Base-by-base conservation (phyloP, 92 coral and sea anemone species). In the Ricordea florida region DNA sequence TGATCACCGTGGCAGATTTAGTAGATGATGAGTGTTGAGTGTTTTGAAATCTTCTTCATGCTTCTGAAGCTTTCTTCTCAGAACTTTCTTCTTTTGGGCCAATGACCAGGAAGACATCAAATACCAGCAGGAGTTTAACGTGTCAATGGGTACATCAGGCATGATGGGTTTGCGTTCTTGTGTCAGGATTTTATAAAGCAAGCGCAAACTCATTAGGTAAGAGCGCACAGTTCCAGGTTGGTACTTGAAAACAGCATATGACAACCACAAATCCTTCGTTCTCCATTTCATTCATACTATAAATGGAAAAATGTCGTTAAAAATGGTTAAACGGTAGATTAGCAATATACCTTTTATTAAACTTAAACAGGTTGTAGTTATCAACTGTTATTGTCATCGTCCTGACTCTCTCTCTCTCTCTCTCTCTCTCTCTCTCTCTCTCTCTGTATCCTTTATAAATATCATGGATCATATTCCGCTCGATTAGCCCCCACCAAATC, bases 21-120 rank as follows among this genome's bases (percentile, higher is more conserved):
- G 26, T 70, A 56, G 20, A 69, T 70, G 27, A 26, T 65, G 51
- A 11, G 78, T 34, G 13, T 51, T 53, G 53, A 72, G 55, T 72
- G 24, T 66, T 37, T 46, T 66, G 37, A 21, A 66, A 46, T 66
- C 42, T 3, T 49, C 31, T 3, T 49, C 57, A 20, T 49, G 27
- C 10, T 49, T 49, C 13, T 49, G 14, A 3, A 49, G 8, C 57
- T 49, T 49, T 16, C 57, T 49, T 16, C 13, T 22, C 7, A 49
- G 29, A 1, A 49, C 57, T 9, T 49, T 49, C 25, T 22, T 49
- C 57, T 49, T 72, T 36, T 72, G 79, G 22, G 79, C 68, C 11
- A 51, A 55, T 34, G 79, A 72, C 67, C 68, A 56, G 29, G 79
- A 56, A 14, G 79, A 50, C 68, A 55, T 72, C 55, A 72, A 38